A percentile compares a stretch with the other conserved stretches of the same genome.
phyloP scores from a whole-genome alignment of 2,797 vertebrate genomes.

The Cetoscarus ocellatus region DNA sequence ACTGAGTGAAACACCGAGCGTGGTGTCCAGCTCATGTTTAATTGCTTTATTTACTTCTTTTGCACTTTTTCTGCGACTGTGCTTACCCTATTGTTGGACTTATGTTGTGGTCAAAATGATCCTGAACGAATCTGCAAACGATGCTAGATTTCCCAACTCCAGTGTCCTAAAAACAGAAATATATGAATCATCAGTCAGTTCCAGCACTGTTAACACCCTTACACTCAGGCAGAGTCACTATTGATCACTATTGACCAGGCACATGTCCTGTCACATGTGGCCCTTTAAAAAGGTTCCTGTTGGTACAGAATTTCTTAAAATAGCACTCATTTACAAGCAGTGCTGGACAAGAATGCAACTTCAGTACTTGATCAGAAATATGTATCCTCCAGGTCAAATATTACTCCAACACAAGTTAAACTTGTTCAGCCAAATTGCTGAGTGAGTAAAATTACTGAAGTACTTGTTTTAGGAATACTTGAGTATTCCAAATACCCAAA shows the following conservation, averaged over 20 bases:
- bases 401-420: no score
- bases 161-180: slow-evolving; percentile 88
- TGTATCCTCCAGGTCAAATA: no score
- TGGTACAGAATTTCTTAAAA: background rate
- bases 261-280: slow-evolving; percentile 29
- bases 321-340: background rate
- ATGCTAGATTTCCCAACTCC: slow-evolving; percentile 99
- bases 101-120: slow-evolving; percentile 98
- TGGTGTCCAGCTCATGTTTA: background rate
- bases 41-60: background rate
- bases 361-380: no score
- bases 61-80: background rate
- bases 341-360: no score
- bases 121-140: slow-evolving; percentile 97
- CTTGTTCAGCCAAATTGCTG: no score
- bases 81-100: slow-evolving; percentile 98
- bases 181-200: slow-evolving; percentile 9
- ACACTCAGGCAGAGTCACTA: background rate
- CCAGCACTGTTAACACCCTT: no score
- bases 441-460: no score
- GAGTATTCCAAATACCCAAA: no score
- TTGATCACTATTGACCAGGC: slow-evolving; percentile 27
- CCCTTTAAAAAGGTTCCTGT: background rate
- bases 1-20: background rate
- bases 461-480: no score